Conservation (phyloP, 2,797 vertebrate species). For the Dermochelys coriacea region DNA sequence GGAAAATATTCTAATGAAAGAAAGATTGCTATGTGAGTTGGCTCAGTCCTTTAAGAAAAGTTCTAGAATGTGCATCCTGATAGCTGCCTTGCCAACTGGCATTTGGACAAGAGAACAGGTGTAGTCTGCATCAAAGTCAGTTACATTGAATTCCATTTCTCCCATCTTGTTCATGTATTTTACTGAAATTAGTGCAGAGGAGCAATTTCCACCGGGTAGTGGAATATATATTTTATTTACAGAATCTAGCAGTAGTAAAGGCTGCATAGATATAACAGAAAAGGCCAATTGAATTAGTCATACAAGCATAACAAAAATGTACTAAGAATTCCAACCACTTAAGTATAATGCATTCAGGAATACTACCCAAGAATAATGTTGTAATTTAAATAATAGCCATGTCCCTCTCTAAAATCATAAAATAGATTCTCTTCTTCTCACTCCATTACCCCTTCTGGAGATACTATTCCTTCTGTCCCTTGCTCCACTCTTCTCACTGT, state of each 20-base stretch:
- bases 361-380: background rate
- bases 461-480: background rate
- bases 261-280: background rate
- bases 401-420: background rate
- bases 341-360: background rate
- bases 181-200: background rate
- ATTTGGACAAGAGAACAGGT: background rate
- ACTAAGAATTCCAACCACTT: background rate
- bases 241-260: background rate
- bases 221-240: background rate
- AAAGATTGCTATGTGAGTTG: background rate
- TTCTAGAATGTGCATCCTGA: background rate
- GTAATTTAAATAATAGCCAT: background rate
- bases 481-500: fast-evolving
- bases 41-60: background rate
- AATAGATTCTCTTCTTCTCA: background rate
- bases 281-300: background rate
- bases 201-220: background rate
- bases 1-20: background rate
- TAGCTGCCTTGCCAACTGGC: background rate
- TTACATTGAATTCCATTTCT: background rate
- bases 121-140: background rate
- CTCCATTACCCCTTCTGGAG: background rate
- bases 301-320: background rate
- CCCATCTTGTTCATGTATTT: background rate